Conservation (phyloP, 2,113 vertebrate species). For the Trinectes maculatus region DNA sequence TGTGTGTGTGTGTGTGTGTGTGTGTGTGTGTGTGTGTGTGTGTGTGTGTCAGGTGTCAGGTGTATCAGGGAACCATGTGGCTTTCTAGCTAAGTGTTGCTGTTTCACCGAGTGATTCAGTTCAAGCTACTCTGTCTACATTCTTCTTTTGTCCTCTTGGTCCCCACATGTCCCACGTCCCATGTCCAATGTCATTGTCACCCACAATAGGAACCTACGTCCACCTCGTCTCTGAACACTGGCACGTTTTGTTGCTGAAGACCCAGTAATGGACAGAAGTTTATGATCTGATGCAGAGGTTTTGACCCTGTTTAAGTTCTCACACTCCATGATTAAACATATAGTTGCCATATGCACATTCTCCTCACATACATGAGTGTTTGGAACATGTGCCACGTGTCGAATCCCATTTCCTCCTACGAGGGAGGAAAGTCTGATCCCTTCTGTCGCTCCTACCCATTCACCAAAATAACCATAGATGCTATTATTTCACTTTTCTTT, state of each 20-base stretch:
- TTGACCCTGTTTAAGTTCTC: background rate
- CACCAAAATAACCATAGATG: no score
- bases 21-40: background rate
- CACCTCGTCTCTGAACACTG: background rate
- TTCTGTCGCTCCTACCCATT: no score
- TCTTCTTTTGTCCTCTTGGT: background rate
- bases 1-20: background rate
- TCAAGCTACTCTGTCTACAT: slow-evolving; percentile 5
- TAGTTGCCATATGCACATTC: no score
- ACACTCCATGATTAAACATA: no score
- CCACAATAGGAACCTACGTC: background rate
- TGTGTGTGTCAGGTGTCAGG: background rate
- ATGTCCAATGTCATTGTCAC: slow-evolving; percentile 1
- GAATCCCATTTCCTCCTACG: no score
- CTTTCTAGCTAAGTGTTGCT: slow-evolving; percentile 10
- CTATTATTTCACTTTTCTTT: no score
- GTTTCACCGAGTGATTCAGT: background rate
- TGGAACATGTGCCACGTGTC: no score
- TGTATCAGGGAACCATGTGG: slow-evolving; percentile 7
- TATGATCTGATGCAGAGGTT: background rate
- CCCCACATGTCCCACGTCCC: no score
- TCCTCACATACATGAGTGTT: no score
- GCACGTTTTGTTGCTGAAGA: background rate
- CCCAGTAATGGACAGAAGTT: background rate
- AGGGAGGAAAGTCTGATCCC: no score